Conservation (phyloP, 2,113 vertebrate species). For the Phrynosoma platyrhinos region DNA sequence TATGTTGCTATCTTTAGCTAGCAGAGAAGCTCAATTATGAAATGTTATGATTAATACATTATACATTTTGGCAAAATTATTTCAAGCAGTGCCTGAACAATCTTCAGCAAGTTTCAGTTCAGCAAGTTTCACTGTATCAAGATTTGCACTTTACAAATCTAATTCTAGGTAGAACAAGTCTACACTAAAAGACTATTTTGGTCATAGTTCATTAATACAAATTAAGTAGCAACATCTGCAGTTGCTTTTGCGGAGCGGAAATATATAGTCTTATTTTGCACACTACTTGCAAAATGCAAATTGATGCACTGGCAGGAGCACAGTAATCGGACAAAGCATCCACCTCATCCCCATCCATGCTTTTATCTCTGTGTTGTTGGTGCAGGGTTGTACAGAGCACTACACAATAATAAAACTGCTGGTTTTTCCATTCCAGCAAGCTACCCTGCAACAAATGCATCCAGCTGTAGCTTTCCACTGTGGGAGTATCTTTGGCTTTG, state of each 20-base stretch:
- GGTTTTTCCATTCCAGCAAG: not conserved
- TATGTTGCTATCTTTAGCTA: not conserved
- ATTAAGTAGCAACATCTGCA: not conserved
- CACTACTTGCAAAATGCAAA: not conserved
- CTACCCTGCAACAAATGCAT: too few relatives aligned
- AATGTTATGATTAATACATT: not conserved
- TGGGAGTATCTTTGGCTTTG: not conserved
- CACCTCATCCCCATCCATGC: not conserved
- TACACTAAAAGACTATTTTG: slow-evolving; percentile 21
- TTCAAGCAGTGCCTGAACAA: not conserved
- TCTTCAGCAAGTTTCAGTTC: not conserved
- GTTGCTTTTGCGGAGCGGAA: not conserved
- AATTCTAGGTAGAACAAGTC: not conserved
- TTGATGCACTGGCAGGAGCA: not conserved
- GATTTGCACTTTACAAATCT: not conserved
- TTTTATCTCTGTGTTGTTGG: not conserved
- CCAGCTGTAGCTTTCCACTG: not conserved
- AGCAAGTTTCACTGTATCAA: not conserved
- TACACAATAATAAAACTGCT: not conserved
- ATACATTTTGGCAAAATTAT: not conserved
- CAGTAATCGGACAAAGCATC: not conserved
- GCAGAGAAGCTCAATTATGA: not conserved
- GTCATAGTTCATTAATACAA: slow-evolving; percentile 1
- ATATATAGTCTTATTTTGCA: not conserved
- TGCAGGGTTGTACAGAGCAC: not conserved